Base-by-base conservation (phyloP, 2,113 vertebrate species). In the Cephalopholis sonnerati region DNA sequence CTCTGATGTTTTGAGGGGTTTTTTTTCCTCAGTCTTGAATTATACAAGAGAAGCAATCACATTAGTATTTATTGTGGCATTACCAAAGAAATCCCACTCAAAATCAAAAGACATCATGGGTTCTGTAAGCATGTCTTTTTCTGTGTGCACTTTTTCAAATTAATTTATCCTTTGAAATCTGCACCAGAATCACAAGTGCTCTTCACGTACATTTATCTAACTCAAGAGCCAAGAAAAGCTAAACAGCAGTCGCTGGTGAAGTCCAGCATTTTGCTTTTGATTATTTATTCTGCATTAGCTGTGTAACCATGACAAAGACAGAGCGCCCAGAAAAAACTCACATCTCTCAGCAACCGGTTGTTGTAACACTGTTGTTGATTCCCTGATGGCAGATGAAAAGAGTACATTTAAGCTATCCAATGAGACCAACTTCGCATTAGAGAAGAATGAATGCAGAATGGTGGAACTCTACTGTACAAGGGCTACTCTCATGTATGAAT, bases 191-290 rank as follows among this genome's bases (percentile, higher is more conserved):
- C 48, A 59, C 20, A 0, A n/a, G 53, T 61, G n/a, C 12, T 51
- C 18, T 51, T 51, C 51, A 74, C 22, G 55, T 15, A 16, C 9
- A 27, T 53, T 50, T 64, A 44, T 41, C 3, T 18, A 61, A n/a
- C 27, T 63, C 25, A 48, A 48, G 48, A 73, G 39, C 9, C 5
- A 54, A 48, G 59, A 22, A 69, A 44, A 3, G 2, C 29, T 58
- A 57, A 74, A 58, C 29, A 69, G 46, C 10, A 57, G 46, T 59
- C 29, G 20, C 16, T 74, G 50, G 51, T n/a, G 18, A 55, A 68
- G 44, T 48, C 51, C 2, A 44, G 17, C 18, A 44, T 51, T 69
- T 59, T 54, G 32, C 25, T 57, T 25, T 24, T 24, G 8, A 70
- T 51, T 2, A 24, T 48, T 63, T 51, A 25, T 44, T 50, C 67